These are phyloP conservation scores for Isurus oxyrinchus DNA, from an alignment of 2,113 vertebrate genomes.

Conservation along the genomic window DNA sequence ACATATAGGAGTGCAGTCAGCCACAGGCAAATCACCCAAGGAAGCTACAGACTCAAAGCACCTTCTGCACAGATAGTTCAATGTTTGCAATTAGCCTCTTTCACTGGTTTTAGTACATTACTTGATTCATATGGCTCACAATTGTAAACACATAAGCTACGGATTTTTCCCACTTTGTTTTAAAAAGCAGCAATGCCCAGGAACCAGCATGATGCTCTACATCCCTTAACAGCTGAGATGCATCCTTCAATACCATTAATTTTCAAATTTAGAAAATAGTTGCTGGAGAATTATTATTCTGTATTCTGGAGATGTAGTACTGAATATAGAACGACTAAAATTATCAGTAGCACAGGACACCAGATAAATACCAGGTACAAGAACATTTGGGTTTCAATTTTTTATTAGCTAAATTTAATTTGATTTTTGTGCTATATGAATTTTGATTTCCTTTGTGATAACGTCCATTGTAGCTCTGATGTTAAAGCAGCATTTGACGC, in stretches of 20 bases:
- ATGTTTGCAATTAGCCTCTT: background rate
- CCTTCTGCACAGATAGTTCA: background rate
- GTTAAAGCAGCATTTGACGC: background rate
- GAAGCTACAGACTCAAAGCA: background rate
- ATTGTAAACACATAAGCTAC: background rate
- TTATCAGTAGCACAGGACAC: background rate
- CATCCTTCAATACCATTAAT: background rate
- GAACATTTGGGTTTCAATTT: constrained; percentile 10
- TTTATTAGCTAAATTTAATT: background rate
- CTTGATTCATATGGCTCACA: background rate
- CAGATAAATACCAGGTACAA: background rate
- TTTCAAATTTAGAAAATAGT: background rate
- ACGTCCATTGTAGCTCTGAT: background rate
- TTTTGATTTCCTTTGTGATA: background rate
- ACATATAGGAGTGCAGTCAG: background rate
- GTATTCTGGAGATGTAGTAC: background rate
- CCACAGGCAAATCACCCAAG: background rate
- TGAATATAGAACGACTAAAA: background rate
- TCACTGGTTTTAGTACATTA: background rate
- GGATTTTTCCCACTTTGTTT: background rate
- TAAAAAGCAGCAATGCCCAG: background rate
- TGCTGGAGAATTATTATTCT: background rate
- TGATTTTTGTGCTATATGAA: background rate
- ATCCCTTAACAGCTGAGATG: background rate
- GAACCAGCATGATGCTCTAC: background rate